These are phyloP conservation scores for Carollia perspicillata DNA, from an alignment of 2,113 vertebrate species.

Conservation along the genomic window DNA sequence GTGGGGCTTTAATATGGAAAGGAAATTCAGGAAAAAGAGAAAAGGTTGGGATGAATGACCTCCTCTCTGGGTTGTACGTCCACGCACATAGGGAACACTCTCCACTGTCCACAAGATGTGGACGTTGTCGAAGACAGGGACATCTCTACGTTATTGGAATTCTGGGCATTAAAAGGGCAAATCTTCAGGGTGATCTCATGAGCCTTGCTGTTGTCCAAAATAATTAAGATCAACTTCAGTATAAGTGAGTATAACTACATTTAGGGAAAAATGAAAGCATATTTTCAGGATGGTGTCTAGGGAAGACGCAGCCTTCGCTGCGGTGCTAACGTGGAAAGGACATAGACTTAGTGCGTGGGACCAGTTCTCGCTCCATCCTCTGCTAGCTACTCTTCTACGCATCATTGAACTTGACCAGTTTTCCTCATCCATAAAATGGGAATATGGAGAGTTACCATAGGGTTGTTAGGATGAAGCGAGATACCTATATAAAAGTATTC, in stretches of 20 bases:
- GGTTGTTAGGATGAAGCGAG: not conserved
- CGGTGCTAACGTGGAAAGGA: not conserved
- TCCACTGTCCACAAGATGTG: not conserved
- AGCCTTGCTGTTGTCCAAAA: not conserved
- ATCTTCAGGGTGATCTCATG: not conserved
- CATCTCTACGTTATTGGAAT: not conserved
- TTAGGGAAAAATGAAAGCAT: not conserved
- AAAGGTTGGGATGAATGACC: not conserved
- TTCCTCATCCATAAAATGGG: slow-evolving; percentile 17
- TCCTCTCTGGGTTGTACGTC: not conserved
- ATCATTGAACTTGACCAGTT: not conserved
- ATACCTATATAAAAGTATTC: not conserved
- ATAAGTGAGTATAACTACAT: not conserved
- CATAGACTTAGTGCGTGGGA: not conserved
- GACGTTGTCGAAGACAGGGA: not conserved
- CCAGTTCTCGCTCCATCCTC: not conserved
- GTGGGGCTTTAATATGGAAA: slow-evolving; percentile 37
- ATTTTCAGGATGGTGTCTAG: not conserved
- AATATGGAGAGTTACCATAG: not conserved
- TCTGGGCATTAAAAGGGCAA: not conserved
- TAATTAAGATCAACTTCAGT: not conserved
- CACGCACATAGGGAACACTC: not conserved
- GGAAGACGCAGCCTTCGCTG: not conserved
- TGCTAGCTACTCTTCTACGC: not conserved
- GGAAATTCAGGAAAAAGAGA: slow-evolving; percentile 46